A percentile compares a stretch with the other conserved stretches of the same genome.
These are phyloP conservation scores for Hylaeus anthracinus DNA, from an alignment of 1,140 invertebrate species.

Conservation along the genomic window DNA sequence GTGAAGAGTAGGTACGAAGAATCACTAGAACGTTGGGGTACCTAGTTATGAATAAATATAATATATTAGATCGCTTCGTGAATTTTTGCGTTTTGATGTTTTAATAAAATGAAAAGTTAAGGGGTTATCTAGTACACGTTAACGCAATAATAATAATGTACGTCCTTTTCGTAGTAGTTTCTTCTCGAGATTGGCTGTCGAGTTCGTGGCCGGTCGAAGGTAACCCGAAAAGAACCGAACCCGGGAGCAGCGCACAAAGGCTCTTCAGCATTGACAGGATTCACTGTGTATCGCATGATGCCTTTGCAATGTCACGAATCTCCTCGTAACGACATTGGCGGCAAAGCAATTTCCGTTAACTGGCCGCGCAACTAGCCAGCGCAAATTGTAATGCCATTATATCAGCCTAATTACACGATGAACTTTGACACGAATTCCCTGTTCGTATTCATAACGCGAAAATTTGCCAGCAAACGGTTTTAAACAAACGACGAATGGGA, in stretches of 20 bases:
- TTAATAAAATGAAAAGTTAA: too few relatives aligned
- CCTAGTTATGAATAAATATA: too few relatives aligned
- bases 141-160: too few relatives aligned
- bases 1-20: too few relatives aligned
- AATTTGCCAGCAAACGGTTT: constrained; percentile 10
- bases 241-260: not conserved
- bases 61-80: too few relatives aligned
- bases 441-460: not conserved
- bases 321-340: constrained; percentile 41
- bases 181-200: not conserved
- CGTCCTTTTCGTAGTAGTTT: not conserved
- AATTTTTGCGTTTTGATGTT: too few relatives aligned
- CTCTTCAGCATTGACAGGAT: not conserved
- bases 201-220: not conserved
- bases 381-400: constrained; percentile 44
- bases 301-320: constrained; percentile 32
- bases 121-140: too few relatives aligned
- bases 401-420: constrained; percentile 56
- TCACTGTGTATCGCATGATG: constrained; percentile 3
- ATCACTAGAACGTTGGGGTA: too few relatives aligned
- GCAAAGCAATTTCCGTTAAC: constrained; percentile 55
- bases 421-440: constrained; percentile 11
- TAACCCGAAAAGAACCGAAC: not conserved
- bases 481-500: not conserved
- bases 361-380: constrained; percentile 22